Percentiles rank a stretch among this genome's conserved stretches.
These are phyloP conservation scores for Melipona bicolor DNA, from an alignment of 2,888 invertebrate genomes.

Conservation along the genomic window DNA sequence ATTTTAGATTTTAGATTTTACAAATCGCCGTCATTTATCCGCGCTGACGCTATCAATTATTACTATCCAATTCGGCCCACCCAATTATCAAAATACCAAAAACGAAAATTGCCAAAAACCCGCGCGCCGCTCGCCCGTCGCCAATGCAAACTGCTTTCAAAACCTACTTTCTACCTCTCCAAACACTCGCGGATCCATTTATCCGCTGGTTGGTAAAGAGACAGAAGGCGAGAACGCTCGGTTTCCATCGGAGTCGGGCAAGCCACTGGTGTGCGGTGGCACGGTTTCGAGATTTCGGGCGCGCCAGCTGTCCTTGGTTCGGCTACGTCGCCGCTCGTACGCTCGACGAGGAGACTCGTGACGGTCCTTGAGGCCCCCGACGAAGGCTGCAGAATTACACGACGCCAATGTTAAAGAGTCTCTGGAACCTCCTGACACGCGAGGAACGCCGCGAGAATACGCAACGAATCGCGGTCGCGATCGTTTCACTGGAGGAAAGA, in stretches of 20 bases:
- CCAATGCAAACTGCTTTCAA: background rate
- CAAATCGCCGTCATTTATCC: no score
- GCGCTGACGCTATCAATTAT: background rate
- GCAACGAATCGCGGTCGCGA: conserved; percentile 27
- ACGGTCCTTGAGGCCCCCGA: conserved; percentile 55
- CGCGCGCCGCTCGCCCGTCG: background rate
- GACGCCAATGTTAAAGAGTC: conserved; percentile 70
- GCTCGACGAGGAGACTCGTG: conserved; percentile 24
- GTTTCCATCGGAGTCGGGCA: conserved; percentile 13
- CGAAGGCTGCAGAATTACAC: conserved; percentile 74
- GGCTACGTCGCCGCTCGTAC: conserved; percentile 32
- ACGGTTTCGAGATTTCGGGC: conserved; percentile 57
- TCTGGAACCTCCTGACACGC: conserved; percentile 31
- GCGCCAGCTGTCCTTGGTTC: conserved; percentile 64
- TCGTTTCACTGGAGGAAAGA: background rate
- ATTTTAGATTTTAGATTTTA: no score
- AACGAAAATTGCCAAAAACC: background rate
- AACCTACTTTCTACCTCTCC: conserved; percentile 2
- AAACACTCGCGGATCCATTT: background rate
- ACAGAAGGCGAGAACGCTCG: conserved; percentile 5
- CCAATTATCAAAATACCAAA: background rate
- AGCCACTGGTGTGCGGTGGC: conserved; percentile 7
- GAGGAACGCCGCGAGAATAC: conserved; percentile 47
- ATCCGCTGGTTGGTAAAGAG: background rate
- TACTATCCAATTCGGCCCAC: background rate